Base-by-base conservation (phyloP, 2,888 invertebrate genomes). In the Vanessa cardui region DNA sequence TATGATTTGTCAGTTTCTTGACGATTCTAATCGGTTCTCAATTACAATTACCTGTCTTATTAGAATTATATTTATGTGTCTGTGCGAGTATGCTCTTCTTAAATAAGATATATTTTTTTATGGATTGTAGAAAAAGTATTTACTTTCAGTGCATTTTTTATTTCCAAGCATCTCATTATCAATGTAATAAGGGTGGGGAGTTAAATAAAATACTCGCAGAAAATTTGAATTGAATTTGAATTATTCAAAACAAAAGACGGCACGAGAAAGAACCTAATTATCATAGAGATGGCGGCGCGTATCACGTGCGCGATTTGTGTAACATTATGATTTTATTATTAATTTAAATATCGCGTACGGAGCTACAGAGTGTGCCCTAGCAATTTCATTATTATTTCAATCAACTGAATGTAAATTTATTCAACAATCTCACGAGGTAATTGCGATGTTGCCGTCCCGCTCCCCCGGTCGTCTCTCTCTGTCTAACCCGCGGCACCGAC, bases 381-480 rank as follows among this genome's bases (percentile, higher is more conserved):
- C 91, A 92, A 92, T 91, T 91, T 92, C 92, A 92, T 92, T 92
- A 92, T 92, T 92, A 92, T 92, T 92, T 92, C 92, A 92, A 92
- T 92, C 92, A 92, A 90, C 89, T 89, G 86, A 91, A 92, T 92
- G 92, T 92, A 92, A 92, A 92, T 92, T 91, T 92, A 92, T 92
- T 92, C 92, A 90, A 92, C 91, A 92, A 91, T 92, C 92, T 92
- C 90, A 90, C 88, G 87, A 87, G 90, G 92, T 92, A 92, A 92
- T 92, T 92, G 92, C 90, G 89, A 84, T 86, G 78, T 77, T 76
- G 79, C 73, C 78, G 74, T 87, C 87, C 79, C 85, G 71, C 77
- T 88, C 82, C 72, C 69, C 68, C 75, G 50, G 50, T 74, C 72
- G 65, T 62, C 69, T 67, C 69, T 84, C 83, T 77, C 83, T 67